A percentile compares a stretch with the other conserved stretches of the same genome.
These are phyloP conservation scores for Aplysina aerophoba DNA, from an alignment of 37 sponge, comb jelly and placozoan species.

Conservation along the genomic window DNA sequence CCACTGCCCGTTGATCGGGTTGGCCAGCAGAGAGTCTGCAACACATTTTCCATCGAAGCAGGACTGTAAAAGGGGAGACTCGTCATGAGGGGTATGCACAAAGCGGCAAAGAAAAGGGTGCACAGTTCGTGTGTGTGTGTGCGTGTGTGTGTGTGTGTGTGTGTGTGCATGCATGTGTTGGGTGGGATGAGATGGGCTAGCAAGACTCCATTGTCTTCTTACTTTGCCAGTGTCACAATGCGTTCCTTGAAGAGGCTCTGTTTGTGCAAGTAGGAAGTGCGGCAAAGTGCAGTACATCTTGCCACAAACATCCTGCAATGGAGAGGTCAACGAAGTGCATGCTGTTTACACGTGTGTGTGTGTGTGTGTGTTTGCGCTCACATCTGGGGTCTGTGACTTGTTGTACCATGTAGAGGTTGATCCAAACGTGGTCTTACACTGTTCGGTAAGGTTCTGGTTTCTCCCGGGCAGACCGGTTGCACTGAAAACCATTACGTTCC, in stretches of 20 bases:
- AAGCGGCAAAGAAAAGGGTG: not conserved
- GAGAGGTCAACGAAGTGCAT: not conserved
- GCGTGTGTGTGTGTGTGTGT: constrained; percentile 40
- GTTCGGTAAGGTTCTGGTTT: not conserved
- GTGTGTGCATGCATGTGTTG: constrained; percentile 21
- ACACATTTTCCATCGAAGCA: constrained; percentile 22
- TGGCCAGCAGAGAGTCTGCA: not conserved
- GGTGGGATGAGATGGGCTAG: not conserved
- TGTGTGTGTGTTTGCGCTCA: not conserved
- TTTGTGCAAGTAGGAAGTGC: not conserved
- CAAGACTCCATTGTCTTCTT: too few relatives aligned
- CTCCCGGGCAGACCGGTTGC: constrained; percentile 2
- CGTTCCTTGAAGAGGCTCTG: not conserved
- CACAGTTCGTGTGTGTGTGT: constrained; percentile 18
- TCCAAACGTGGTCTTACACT: constrained; percentile 17
- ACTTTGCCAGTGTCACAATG: not conserved
- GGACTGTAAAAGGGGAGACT: not conserved
- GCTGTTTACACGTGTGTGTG: not conserved
- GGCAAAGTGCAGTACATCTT: not conserved
- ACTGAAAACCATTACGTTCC: not conserved
- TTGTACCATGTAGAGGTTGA: not conserved
- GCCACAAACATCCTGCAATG: not conserved
- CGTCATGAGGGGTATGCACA: not conserved
- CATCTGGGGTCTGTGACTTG: not conserved
- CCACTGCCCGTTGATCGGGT: constrained; percentile 15